phyloP scores from a whole-genome alignment of 2,888 invertebrate species.

The Lobophora halterata region DNA sequence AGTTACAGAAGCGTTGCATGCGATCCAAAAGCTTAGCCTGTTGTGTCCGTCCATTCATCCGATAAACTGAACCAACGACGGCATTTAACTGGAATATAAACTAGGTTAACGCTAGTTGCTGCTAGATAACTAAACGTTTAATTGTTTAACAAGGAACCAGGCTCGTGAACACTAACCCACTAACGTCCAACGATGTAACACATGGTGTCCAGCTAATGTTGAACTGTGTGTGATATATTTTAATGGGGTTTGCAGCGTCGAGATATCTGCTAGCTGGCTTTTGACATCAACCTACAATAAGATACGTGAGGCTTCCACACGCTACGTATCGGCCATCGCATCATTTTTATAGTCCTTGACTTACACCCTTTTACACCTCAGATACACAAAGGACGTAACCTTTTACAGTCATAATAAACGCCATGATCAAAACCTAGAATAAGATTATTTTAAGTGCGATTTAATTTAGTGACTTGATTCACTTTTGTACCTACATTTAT shows the following conservation, averaged over 20 bases:
- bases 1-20: slow-evolving; percentile 25
- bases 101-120: slow-evolving; percentile 31
- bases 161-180: slow-evolving; percentile 65
- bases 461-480: slow-evolving; percentile 62
- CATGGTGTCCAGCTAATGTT: slow-evolving; percentile 54
- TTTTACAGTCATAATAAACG: slow-evolving; percentile 69
- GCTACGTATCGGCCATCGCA: slow-evolving; percentile 70
- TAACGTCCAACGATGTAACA: slow-evolving; percentile 56
- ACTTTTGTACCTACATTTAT: slow-evolving; percentile 69
- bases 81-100: slow-evolving; percentile 13
- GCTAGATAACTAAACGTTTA: slow-evolving; percentile 36
- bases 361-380: slow-evolving; percentile 44
- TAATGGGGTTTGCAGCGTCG: slow-evolving; percentile 80
- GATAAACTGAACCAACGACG: slow-evolving; percentile 22
- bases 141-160: slow-evolving; percentile 39
- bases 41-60: slow-evolving; percentile 18
- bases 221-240: slow-evolving; percentile 72
- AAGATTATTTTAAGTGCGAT: slow-evolving; percentile 70
- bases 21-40: slow-evolving; percentile 14
- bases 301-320: slow-evolving; percentile 70
- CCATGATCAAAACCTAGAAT: slow-evolving; percentile 71
- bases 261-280: slow-evolving; percentile 81
- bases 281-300: slow-evolving; percentile 77
- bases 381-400: slow-evolving; percentile 49
- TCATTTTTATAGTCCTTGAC: slow-evolving; percentile 73